Evolutionary conservation across 2,888 invertebrate species (phyloP), one percentile per base, ranked within the genome.

Genomic region (Psococerastis gibbosa): DNA sequence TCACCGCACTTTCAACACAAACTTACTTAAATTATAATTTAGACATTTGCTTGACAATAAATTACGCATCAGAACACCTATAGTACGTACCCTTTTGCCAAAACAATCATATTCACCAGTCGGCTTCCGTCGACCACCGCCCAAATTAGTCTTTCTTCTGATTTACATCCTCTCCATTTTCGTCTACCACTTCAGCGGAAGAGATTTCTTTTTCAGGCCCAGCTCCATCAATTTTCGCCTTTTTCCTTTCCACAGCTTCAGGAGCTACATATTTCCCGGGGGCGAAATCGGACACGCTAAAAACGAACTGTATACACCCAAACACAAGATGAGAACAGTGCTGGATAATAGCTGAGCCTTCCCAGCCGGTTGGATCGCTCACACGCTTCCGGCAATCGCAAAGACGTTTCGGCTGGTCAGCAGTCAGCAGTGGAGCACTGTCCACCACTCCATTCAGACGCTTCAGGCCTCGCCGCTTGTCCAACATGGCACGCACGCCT

Each of bases 281-380:
- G 20, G 38, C 38, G 20, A 20, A 38, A 20, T 38, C 38, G 3
- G 20, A 16, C n/a, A 38, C 20, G 38, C 38, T 22, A 20, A 38
- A 38, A 5, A 38, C 38, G 11, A 38, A 38, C 22, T 38, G 38
- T 13, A 38, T n/a, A 20, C 38, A 38, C 20, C 38, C 38, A 20
- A 38, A 38, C 18, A 18, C n/a, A 4, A 38, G 17, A 20, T 38
- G 22, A 20, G 38, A 38, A 20, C 38, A 38, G 20, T 38, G 38
- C 17, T 38, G 22, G 11, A 38, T 16, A 4, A 38, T n/a, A 13
- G 38, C 38, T 6, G 38, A 38, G 16, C 38, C 38, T 20, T 38
- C 38, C 38, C 38, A 38, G 22, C 38, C 38, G 4, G 38, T 22
- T 3, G 38, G 38, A 11, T 38, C 17, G 18, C 38, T 38, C 22